Percentiles rank a stretch among this genome's conserved stretches.
Conservation (phyloP, 2,888 invertebrate genomes). For the Phasia obesa region DNA sequence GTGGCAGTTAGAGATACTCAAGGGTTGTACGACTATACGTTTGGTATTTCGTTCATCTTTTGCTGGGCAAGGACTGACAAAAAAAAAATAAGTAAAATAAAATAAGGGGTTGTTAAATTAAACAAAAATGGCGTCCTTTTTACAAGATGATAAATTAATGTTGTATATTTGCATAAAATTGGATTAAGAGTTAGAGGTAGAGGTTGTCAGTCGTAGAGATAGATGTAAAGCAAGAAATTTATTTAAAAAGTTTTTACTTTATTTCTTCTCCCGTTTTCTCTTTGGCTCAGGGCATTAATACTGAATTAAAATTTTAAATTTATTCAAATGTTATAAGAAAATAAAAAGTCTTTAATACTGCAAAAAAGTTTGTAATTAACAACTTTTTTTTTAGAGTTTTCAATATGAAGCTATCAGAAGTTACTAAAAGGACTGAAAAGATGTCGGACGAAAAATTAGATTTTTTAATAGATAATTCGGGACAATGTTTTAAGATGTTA, state of each 20-base stretch:
- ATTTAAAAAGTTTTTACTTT: slow-evolving; percentile 1
- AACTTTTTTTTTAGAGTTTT: too few species aligned
- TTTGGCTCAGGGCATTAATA: slow-evolving; percentile 20
- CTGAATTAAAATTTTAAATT: slow-evolving; percentile 8
- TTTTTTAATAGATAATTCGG: too few species aligned
- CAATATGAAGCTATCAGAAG: too few species aligned
- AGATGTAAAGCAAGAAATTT: slow-evolving; percentile 41
- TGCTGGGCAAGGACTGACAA: slow-evolving; percentile 30
- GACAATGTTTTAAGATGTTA: too few species aligned
- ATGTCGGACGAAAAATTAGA: too few species aligned
- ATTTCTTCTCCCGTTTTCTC: background rate
- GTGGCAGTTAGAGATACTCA: slow-evolving; percentile 46
- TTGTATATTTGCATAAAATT: slow-evolving; percentile 66
- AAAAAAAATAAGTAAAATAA: background rate
- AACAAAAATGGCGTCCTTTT: slow-evolving; percentile 70
- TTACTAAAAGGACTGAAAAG: too few species aligned
- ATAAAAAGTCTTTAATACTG: too few species aligned
- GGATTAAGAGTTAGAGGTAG: slow-evolving; percentile 64
- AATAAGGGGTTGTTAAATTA: slow-evolving; percentile 66
- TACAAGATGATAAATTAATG: slow-evolving; percentile 69
- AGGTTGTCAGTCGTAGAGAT: too few species aligned
- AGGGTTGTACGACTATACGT: slow-evolving; percentile 52
- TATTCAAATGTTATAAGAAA: background rate
- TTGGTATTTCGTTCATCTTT: slow-evolving; percentile 43
- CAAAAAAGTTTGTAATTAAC: too few species aligned